A percentile compares a stretch with the other conserved stretches of the same genome.
These are phyloP conservation scores for Poecilia wingei DNA, from an alignment of 2,797 vertebrate genomes.

Conservation along the genomic window DNA sequence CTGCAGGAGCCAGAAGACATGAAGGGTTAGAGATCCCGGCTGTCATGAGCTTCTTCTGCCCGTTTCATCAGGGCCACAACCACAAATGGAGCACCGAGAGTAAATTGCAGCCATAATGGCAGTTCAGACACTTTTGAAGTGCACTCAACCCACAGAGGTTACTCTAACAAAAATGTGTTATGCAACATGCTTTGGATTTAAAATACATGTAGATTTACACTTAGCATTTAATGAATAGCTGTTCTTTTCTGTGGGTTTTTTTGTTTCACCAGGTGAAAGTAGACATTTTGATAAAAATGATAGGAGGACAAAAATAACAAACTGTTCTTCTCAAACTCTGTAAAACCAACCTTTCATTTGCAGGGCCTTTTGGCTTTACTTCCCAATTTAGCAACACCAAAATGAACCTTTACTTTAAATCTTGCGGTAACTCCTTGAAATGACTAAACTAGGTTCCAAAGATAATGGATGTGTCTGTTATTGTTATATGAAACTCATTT, in stretches of 20 bases:
- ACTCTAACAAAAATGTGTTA: not conserved
- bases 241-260: not conserved
- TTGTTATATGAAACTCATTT: not conserved
- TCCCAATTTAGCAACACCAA: not conserved
- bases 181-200: not conserved
- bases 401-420: not conserved
- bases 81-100: not conserved
- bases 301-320: not conserved
- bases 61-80: not conserved
- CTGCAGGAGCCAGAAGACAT: not conserved
- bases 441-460: not conserved
- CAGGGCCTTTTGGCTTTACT: not conserved
- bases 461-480: not conserved
- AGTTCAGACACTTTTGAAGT: constrained; percentile 3
- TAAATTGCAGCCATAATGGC: constrained; percentile 2
- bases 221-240: not conserved
- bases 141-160: constrained; percentile 4
- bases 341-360: not conserved
- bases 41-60: not conserved
- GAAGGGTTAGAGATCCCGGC: not conserved
- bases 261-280: not conserved
- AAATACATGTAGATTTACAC: not conserved
- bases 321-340: not conserved
- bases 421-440: not conserved
- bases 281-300: not conserved